Evolutionary conservation across 2,113 vertebrate species (phyloP), one percentile per base, ranked within the genome.

Genomic region (Felis catus): DNA sequence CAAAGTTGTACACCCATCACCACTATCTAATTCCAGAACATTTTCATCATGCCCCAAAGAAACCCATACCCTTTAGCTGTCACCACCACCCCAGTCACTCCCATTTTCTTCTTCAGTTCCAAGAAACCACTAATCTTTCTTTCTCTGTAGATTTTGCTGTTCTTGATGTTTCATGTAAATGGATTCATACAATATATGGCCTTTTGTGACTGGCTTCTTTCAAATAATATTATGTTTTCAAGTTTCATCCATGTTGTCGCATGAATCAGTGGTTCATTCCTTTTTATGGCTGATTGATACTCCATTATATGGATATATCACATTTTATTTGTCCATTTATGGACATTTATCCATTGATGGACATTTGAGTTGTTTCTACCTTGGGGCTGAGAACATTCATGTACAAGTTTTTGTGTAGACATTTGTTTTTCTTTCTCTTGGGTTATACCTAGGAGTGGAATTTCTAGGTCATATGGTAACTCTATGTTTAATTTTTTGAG

Each of bases 11-110:
- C 53, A 82, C 8, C 36, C 29, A 16, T 91, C 45, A 61, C 79
- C 23, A 51, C 39, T 88, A 23, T 80, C 82, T 92, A 45, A 95
- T 87, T 78, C 71, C 78, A 90, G 86, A 96, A 95, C 39, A 82
- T 82, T 90, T 90, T 90, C 33, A 15, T 97, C 65, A 93, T 41
- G 21, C 55, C 29, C 6, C 36, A 6, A 53, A 96, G 71, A 95
- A 96, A 48, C 63, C 33, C 23, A 61, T 84, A 84, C 13, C 15
- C 19, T 85, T 70, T 66, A 91, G 61, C 63, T 80, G 27, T 84
- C 80, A 76, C 23, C 4, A 8, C n/a, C 25, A 11, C 31, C n/a
- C 12, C 6, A 68, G 1, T 91, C 68, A 91, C 16, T 45, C 74
- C 29, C 65, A 36, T 61, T 14, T 74, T 80, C 68, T 81, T 48